Percentiles rank a stretch among this genome's conserved stretches.
phyloP scores from a whole-genome alignment of 1,140 invertebrate species.

The Polyergus mexicanus region DNA sequence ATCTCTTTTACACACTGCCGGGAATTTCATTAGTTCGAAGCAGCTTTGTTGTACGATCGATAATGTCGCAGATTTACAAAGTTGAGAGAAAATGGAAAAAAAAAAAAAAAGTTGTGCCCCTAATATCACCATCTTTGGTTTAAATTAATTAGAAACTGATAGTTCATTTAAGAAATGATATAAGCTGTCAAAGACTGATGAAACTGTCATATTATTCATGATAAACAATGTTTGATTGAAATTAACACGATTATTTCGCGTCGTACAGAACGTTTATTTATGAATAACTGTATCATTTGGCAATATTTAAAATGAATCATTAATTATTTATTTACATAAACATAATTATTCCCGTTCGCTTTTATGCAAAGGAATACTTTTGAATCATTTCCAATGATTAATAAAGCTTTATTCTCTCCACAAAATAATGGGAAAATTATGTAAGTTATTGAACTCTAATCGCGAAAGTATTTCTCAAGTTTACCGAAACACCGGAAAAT shows the following conservation, averaged over 20 bases:
- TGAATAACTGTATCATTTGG: neutral
- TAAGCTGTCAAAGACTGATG: too few relatives aligned
- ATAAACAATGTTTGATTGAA: neutral
- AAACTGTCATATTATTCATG: too few relatives aligned
- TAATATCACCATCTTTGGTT: neutral
- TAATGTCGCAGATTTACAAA: conserved; percentile 34
- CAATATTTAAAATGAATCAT: neutral
- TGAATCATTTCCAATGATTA: neutral
- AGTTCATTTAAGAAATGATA: too few relatives aligned
- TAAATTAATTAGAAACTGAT: neutral
- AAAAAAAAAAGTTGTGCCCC: neutral
- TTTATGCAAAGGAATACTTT: neutral
- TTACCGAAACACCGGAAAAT: neutral
- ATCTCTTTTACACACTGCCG: neutral
- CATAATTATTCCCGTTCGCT: neutral
- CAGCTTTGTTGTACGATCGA: conserved; percentile 12
- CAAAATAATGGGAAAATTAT: neutral
- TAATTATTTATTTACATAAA: neutral
- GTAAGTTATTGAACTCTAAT: neutral
- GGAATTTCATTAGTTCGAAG: conserved; percentile 19
- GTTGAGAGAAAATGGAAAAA: neutral
- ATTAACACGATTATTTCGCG: neutral
- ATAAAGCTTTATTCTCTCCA: neutral
- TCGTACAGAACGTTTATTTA: neutral
- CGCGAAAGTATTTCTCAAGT: neutral